Conservation (phyloP, 2,797 vertebrate genomes). For the Anguilla marmorata region DNA sequence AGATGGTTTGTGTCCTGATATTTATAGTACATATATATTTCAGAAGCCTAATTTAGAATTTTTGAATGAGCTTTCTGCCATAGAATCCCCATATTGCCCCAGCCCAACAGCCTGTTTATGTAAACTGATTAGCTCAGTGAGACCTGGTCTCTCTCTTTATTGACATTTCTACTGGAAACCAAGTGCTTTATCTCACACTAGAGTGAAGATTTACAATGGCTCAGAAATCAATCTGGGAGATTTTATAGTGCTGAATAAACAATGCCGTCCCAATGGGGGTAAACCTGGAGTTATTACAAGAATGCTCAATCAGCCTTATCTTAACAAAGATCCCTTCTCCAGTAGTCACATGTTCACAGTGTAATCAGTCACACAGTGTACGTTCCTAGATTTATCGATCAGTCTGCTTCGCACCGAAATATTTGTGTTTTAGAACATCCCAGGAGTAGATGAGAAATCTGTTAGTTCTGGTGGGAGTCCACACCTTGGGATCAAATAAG, state of each 20-base stretch:
- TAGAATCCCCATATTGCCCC: not conserved
- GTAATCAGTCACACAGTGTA: not conserved
- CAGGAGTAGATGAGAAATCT: not conserved
- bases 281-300: not conserved
- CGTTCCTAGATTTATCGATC: not conserved
- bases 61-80: not conserved
- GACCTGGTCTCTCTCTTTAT: not conserved
- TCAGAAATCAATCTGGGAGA: constrained; percentile 1
- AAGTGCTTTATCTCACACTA: constrained; percentile 2
- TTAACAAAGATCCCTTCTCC: not conserved
- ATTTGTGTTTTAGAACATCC: not conserved
- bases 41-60: not conserved
- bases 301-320: not conserved
- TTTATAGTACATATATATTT: not conserved
- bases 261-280: not conserved
- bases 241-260: not conserved
- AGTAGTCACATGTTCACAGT: not conserved
- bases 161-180: not conserved
- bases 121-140: not conserved
- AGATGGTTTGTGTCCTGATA: not conserved
- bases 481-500: not conserved
- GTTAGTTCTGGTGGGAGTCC: not conserved
- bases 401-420: not conserved
- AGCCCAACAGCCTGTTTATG: not conserved
- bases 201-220: constrained; percentile 19